Evolutionary conservation across 92 coral and sea anemone species (phyloP), one percentile per base, ranked within the genome.

Genomic region (Porites lobata): DNA sequence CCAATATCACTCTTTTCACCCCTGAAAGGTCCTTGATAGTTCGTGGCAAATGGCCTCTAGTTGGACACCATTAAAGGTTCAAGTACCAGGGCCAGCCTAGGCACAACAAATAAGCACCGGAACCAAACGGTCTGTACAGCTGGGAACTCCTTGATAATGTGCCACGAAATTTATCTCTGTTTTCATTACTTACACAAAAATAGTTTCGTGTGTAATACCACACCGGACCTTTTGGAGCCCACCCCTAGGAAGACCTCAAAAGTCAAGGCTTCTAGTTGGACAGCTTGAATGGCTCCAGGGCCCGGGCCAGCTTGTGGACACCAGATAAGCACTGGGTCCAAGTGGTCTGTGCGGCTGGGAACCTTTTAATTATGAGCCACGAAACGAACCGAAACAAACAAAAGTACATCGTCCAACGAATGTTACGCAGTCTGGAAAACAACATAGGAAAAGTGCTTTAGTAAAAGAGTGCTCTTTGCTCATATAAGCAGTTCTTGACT

Each of bases 371-470:
- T 85, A 98, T 89, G 38, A 95, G 81, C 95, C 98, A 96, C 21
- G 98, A 95, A 50, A 90, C 81, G 69, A 98, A 90, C 7, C 92
- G 92, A 7, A 89, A 92, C 81, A 95, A 58, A 12, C 93, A 20
- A 18, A 94, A 92, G 72, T 98, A 98, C 95, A 93, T 89, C 50
- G 95, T 94, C 98, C 98, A 98, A 63, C 99, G 98, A 22, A 98
- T 94, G 82, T 98, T 98, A 56, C 99, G 98, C 76, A 98, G 92
- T 78, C 99, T 98, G 65, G 47, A 80, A 67, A 56, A 29, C 4
- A 12, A 78, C 22, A 29, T n/a, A 19, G 64, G 4, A 14, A 8
- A 50, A 63, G 17, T 69, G 79, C 58, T 18, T 17, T 15, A 66
- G 73, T 2, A 76, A 53, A 20, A 56, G 47, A 38, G 47, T 38